Evolutionary conservation across 2,113 vertebrate genomes (phyloP), one percentile per base, ranked within the genome.

Genomic region (Chunga burmeisteri): DNA sequence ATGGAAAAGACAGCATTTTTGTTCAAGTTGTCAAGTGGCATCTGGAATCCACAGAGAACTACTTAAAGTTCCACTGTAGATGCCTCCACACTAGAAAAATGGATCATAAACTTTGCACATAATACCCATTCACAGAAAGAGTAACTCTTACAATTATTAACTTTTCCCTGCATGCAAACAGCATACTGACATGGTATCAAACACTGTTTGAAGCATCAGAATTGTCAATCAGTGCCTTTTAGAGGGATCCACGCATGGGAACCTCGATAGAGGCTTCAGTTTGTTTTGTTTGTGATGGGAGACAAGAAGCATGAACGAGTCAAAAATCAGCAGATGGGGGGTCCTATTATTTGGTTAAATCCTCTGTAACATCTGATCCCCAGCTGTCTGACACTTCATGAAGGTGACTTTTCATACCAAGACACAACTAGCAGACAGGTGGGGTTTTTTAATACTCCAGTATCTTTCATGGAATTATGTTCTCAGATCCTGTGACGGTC

Each of bases 11-110:
- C 10, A 59, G 44, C 44, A 7, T 36, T 89, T 88, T 34, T 71
- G 27, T 62, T 87, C 58, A n/a, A 68, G 52, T 61, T 84, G 8
- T 87, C 77, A 71, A 56, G 38, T 47, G 63, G 79, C 65, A 89
- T 71, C 65, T 82, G 78, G 73, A 91, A 75, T 85, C 70, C 61
- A 75, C 67, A 21, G 77, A 75, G 56, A 59, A 85, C 61, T 56
- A 40, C 66, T 68, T 52, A 85, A 92, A 94, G 46, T 94, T 86
- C 49, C 77, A 71, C 44, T 84, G 65, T n/a, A 63, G 53, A 79
- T 85, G 55, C 59, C 46, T 47, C 40, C n/a, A 47, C 34, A 30
- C 36, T 49, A 66, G 34, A 62, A 62, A 83, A 96, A n/a, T 5
- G 30, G 46, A 44, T 77, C 58, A 53, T 72, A 86, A 93, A 40